These are phyloP conservation scores for Sebastes diaconus DNA, from an alignment of 2,797 vertebrate genomes.

Conservation along the genomic window DNA sequence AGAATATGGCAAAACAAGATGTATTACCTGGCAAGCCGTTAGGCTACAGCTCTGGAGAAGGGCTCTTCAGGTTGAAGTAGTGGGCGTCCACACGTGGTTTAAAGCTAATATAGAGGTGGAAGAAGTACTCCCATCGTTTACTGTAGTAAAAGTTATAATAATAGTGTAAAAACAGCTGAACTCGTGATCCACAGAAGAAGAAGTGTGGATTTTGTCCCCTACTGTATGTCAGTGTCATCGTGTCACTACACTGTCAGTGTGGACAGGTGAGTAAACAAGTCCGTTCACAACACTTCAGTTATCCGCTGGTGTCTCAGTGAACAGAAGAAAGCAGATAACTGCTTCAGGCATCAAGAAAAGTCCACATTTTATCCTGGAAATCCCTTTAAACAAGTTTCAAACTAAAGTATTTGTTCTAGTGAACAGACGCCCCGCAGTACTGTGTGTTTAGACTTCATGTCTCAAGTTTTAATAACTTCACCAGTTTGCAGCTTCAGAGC, in stretches of 20 bases:
- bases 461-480: constrained; percentile 25
- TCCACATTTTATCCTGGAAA: background rate
- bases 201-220: background rate
- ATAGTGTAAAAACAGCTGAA: background rate
- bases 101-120: no score
- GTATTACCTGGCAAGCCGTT: no score
- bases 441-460: constrained; percentile 15
- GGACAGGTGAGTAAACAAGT: background rate
- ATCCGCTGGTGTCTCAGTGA: background rate
- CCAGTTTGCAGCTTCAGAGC: constrained; percentile 27
- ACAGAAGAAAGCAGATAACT: no score
- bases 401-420: background rate
- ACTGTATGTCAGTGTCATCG: background rate
- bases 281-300: background rate
- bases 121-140: no score
- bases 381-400: background rate
- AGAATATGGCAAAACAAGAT: no score
- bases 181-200: background rate
- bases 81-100: no score
- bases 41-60: no score
- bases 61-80: no score
- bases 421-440: background rate
- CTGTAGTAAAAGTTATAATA: no score
- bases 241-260: no score
- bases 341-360: no score